A percentile compares a stretch with the other conserved stretches of the same genome.
phyloP scores from a whole-genome alignment of 2,888 invertebrate species.

The Ophioninae sp. region DNA sequence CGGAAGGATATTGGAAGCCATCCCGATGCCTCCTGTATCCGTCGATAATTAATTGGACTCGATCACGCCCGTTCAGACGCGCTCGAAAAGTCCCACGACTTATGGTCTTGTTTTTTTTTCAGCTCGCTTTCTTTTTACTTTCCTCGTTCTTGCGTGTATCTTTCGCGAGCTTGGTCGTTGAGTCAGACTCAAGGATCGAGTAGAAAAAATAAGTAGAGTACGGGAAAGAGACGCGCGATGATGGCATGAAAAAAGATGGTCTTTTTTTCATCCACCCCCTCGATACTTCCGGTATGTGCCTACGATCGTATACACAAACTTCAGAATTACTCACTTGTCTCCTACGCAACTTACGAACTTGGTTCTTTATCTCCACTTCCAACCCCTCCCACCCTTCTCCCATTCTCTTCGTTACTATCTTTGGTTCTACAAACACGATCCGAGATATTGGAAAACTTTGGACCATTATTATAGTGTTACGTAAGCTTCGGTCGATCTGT shows the following conservation, averaged over 20 bases:
- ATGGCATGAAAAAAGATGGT: conserved; percentile 29
- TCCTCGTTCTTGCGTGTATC: conserved; percentile 3
- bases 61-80: conserved; percentile 60
- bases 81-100: conserved; percentile 61
- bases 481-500: conserved; percentile 16
- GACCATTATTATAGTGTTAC: conserved; percentile 30
- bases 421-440: conserved; percentile 40
- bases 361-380: background rate
- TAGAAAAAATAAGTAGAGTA: conserved; percentile 7
- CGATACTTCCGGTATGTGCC: conserved; percentile 46
- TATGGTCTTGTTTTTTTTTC: conserved; percentile 56
- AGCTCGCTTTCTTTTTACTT: background rate
- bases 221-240: conserved; percentile 6
- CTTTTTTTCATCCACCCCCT: conserved; percentile 33
- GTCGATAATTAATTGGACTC: conserved; percentile 72
- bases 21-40: conserved; percentile 53
- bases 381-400: background rate
- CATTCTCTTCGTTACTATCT: background rate
- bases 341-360: conserved; percentile 21
- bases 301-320: conserved; percentile 28
- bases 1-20: conserved; percentile 73
- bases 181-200: conserved; percentile 44
- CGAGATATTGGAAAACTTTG: conserved; percentile 60
- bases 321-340: conserved; percentile 54
- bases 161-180: conserved; percentile 32